Base-by-base conservation (phyloP, 2,888 invertebrate genomes). In the Idaea biselata region DNA sequence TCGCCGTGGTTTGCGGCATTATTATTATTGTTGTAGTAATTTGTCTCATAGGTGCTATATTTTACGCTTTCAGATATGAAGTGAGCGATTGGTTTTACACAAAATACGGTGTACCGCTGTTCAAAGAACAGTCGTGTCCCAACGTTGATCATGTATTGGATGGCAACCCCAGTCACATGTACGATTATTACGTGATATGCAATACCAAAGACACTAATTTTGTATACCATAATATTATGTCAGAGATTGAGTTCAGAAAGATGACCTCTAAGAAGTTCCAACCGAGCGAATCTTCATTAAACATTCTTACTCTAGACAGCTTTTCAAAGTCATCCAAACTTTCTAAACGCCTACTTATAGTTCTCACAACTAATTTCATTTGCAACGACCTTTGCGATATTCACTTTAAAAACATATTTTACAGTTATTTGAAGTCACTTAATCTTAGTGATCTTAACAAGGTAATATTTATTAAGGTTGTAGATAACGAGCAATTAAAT, bases 141-240 rank as follows among this genome's bases (percentile, higher is more conserved):
- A 89, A 87, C 64, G 91, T 91, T 33, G 90, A 91, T 70, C 89
- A 96, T 74, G 95, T 95, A 58, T 93, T 95, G 63, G 93, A 96
- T 65, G 95, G 95, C 17, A 94, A 95, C 68, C 91, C 95, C 44
- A 95, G 95, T 80, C 94, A 96, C 71, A 93, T 96, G 69, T 97
- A 96, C 86, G 97, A 98, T 83, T 97, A 97, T 68, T 98, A 97
- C 89, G 94, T 98, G 84, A 95, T 97, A 76, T 97, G 97, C 89
- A 96, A 96, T 88, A 95, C 95, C 84, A 95, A 96, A 86, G 97
- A 97, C 94, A 96, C 91, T 79, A 95, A 91, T 93, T 95, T 93
- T 70, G 93, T 94, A 87, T 95, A 86, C 86, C 94, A 87, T 93
- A 95, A 91, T 89, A 95, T 92, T 77, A 96, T 91, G 93, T 94